Percentiles rank a stretch among this genome's conserved stretches.
Conservation (phyloP, 2,797 vertebrate species). For the Muscicapa comitata region DNA sequence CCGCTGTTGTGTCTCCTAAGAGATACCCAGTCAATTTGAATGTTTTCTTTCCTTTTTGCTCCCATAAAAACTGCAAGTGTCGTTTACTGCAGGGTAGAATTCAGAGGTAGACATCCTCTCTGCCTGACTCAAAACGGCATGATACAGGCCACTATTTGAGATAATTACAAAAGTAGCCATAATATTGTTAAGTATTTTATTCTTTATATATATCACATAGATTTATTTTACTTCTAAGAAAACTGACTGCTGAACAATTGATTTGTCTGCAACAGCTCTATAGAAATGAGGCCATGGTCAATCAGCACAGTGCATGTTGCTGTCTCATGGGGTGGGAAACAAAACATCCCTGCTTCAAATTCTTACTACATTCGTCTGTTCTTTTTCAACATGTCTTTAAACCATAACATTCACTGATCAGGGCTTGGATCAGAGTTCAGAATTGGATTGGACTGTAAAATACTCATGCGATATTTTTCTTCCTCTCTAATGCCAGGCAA, state of each 20-base stretch:
- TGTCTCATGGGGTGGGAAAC: not conserved
- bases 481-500: not conserved
- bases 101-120: not conserved
- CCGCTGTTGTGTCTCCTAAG: not conserved
- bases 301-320: not conserved
- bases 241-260: not conserved
- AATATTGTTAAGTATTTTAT: not conserved
- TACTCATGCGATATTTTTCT: fast-evolving
- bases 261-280: not conserved
- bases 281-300: not conserved
- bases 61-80: not conserved
- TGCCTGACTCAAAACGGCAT: not conserved
- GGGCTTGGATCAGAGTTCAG: not conserved
- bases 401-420: not conserved
- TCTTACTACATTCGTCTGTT: not conserved
- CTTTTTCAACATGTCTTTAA: not conserved
- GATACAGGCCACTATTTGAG: not conserved
- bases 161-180: not conserved
- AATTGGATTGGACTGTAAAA: not conserved
- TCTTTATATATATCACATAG: not conserved
- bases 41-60: not conserved
- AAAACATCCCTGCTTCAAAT: not conserved
- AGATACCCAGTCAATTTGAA: not conserved
- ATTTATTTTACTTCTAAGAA: not conserved
- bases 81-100: not conserved